Evolutionary conservation across 2,797 vertebrate genomes (phyloP), one percentile per base, ranked within the genome.

Genomic region (Argyrosomus regius): DNA sequence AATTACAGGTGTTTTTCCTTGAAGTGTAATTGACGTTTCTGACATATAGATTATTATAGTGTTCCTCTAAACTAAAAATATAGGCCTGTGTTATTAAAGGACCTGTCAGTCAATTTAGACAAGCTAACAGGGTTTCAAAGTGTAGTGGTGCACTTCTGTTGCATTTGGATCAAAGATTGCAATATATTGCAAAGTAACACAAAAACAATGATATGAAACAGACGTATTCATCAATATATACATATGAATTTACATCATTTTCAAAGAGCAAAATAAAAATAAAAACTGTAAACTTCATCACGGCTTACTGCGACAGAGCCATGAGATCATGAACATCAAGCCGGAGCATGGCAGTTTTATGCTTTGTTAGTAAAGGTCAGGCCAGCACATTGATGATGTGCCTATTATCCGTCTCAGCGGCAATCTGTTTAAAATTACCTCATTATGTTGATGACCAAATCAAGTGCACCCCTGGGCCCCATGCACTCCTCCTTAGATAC

Each of bases 381-480:
- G 75, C 77, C 66, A 59, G 77, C 84, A 80, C 90, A 91, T 89
- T 91, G 92, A 92, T 93, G 91, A 93, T 92, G 86, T 89, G 89
- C 91, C 90, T 92, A 92, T 94, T 92, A 93, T 94, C 88, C 81
- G 91, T 94, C 94, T 94, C 93, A 82, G 90, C 79, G 85, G 90
- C 94, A 91, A 92, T 91, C 94, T 93, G 92, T 92, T 94, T 92
- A 87, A 95, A 94, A 95, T 94, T 89, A 94, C 92, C 94, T 94
- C 90, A 93, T 95, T 95, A 95, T 93, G 93, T 91, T 93, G 92
- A 94, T 93, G 93, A 94, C 90, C 89, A 87, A 91, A 94, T 95
- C 92, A 93, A 95, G 92, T 90, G 90, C 83, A 89, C 92, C 92
- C 91, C 89, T 88, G 92, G 89, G 94, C 85, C 92, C 83, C 72